Conservation (phyloP, 2,797 vertebrate species). For the Trachurus trachurus region DNA sequence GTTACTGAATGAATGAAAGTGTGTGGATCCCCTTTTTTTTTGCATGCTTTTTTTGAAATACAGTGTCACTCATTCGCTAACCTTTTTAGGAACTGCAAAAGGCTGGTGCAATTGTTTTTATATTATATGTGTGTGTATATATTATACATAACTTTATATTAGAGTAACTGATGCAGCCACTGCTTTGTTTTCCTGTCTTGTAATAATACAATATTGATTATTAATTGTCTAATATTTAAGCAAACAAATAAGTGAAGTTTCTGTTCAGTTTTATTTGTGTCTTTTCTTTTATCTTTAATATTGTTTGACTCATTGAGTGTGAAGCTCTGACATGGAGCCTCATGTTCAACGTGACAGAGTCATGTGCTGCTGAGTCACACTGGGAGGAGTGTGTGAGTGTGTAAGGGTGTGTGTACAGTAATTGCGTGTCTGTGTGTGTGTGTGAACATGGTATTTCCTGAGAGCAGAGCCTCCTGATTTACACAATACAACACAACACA, state of each 20-base stretch:
- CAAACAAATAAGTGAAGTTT: slow-evolving; percentile 15
- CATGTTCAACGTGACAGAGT: slow-evolving; percentile 49
- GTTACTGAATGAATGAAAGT: no score
- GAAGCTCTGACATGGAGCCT: neutral
- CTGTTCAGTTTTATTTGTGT: neutral
- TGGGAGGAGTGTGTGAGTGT: slow-evolving; percentile 15
- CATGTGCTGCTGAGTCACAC: slow-evolving; percentile 75
- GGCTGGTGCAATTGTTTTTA: no score
- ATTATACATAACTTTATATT: no score
- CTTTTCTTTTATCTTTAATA: neutral
- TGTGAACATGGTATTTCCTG: slow-evolving; percentile 16
- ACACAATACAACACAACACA: neutral
- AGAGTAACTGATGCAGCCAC: no score
- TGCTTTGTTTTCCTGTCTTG: no score
- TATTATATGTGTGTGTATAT: no score
- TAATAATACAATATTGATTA: neutral
- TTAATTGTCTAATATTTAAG: neutral
- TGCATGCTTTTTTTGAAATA: no score
- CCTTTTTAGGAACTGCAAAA: no score
- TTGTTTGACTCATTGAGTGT: neutral
- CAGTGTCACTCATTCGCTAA: no score
- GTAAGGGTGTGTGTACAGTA: neutral
- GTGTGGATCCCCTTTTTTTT: no score
- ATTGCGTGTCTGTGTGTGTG: neutral
- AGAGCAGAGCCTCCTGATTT: neutral